These are phyloP conservation scores for Melitaea athalia DNA, from an alignment of 2,888 invertebrate species.

Conservation along the genomic window DNA sequence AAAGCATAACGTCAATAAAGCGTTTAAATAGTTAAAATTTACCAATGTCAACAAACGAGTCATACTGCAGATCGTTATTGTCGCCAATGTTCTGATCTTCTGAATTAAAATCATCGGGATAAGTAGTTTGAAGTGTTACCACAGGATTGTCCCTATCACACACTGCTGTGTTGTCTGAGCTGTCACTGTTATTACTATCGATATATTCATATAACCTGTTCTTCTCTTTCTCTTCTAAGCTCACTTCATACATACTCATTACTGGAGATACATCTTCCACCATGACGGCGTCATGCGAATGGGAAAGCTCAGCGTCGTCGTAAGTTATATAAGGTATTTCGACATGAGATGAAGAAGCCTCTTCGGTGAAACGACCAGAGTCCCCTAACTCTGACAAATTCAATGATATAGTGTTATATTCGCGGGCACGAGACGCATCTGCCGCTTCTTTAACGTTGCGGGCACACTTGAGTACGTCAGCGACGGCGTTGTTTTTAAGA, in stretches of 20 bases:
- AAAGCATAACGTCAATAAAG: constrained; percentile 23
- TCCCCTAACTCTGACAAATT: constrained; percentile 69
- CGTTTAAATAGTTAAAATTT: constrained; percentile 58
- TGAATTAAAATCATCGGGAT: constrained; percentile 41
- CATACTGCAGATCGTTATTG: constrained; percentile 73
- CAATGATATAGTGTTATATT: constrained; percentile 58
- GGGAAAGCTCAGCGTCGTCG: constrained; percentile 72
- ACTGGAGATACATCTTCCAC: constrained; percentile 52
- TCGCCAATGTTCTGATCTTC: constrained; percentile 62
- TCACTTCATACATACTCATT: constrained; percentile 40
- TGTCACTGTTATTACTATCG: constrained; percentile 63
- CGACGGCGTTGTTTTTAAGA: constrained; percentile 38
- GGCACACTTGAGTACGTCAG: constrained; percentile 31
- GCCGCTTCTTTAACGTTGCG: constrained; percentile 41
- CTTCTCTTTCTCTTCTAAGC: constrained; percentile 39
- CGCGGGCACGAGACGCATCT: constrained; percentile 41
- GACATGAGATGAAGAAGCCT: constrained; percentile 66
- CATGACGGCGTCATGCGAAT: constrained; percentile 63
- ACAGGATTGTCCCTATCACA: constrained; percentile 53
- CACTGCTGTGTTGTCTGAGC: constrained; percentile 68
- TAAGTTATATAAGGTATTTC: constrained; percentile 55
- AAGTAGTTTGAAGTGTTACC: constrained; percentile 9
- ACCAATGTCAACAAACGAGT: constrained; percentile 80
- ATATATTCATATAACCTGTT: constrained; percentile 64
- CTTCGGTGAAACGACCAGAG: constrained; percentile 73